Evolutionary conservation across 2,888 invertebrate genomes (phyloP), one percentile per base, ranked within the genome.

Genomic region (Lochmaea capreae): DNA sequence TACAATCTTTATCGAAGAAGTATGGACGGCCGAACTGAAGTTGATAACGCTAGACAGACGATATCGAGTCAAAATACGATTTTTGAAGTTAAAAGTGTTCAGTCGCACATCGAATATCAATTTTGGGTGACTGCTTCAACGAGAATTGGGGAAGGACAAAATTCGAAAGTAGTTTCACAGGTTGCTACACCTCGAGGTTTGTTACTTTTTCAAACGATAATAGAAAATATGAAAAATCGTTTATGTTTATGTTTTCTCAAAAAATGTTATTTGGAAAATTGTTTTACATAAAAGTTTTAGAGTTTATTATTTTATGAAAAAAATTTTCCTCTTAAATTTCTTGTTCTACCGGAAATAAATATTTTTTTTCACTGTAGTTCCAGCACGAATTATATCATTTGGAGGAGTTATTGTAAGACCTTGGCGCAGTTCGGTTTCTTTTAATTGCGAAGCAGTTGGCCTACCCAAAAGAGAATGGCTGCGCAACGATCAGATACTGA

Each of bases 81-180:
- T 73, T 93, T 91, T 81, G 93, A 93, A 84, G 91, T 92, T 2
- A 93, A 92, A 81, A 90, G 90, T 61, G 88, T 93, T 42, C 92
- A 92, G 82, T 90, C 91, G 10, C 91, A 92, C 77, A 91, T 92
- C 69, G 93, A 93, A 82, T 94, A 94, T 83, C 93, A 93, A 83
- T 94, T 94, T 84, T 93, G 93, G 92, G 92, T 95, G 26, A 93
- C 93, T 0, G 94, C 94, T 1, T 93, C 92, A 5, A 95, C 94
- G 0, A 89, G 92, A 46, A 92, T 94, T 57, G 95, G 95, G 0
- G 94, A 94, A 84, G 94, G 95, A 0, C 92, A 92, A 82, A 93
- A 92, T 84, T 93, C 93, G 0, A 88, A 90, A 71, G 92, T 93
- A 2, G 91, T 91, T 8, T 90, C 92, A 0, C 92, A 92, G 85